A percentile compares a stretch with the other conserved stretches of the same genome.
Conservation (phyloP, 2,113 vertebrate genomes). For the Tilapia sparmanii region DNA sequence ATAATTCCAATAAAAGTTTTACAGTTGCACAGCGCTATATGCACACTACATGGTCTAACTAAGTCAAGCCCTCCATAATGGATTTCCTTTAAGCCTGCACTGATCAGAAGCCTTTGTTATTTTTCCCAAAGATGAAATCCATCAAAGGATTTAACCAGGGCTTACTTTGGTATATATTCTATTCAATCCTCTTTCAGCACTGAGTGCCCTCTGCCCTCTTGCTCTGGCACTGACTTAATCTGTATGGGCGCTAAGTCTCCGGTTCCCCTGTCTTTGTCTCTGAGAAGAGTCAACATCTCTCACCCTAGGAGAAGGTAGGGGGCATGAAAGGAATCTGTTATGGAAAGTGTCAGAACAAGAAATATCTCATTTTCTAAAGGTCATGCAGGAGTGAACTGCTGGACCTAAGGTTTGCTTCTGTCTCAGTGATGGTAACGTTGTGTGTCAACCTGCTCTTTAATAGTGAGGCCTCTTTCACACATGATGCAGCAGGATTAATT, state of each 20-base stretch:
- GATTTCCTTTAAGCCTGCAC: conserved; percentile 41
- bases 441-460: conserved; percentile 28
- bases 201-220: conserved; percentile 27
- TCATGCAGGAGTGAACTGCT: neutral
- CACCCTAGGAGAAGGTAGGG: neutral
- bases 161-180: conserved; percentile 39
- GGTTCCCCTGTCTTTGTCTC: conserved; percentile 10
- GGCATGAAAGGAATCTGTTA: neutral
- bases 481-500: neutral
- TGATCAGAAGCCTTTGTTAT: conserved; percentile 64
- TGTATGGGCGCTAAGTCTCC: conserved; percentile 11
- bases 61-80: conserved; percentile 10
- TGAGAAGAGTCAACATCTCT: neutral
- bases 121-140: conserved; percentile 33
- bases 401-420: neutral
- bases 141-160: conserved; percentile 55
- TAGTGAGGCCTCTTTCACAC: neutral
- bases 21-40: neutral
- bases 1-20: neutral
- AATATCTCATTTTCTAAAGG: conserved; percentile 28
- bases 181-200: conserved; percentile 52
- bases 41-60: neutral
- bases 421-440: conserved; percentile 3
- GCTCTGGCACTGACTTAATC: conserved; percentile 37
- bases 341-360: conserved; percentile 9